Percentiles rank a stretch among this genome's conserved stretches.
Conservation (phyloP, 1,140 invertebrate species). For the Pararge aegeria region DNA sequence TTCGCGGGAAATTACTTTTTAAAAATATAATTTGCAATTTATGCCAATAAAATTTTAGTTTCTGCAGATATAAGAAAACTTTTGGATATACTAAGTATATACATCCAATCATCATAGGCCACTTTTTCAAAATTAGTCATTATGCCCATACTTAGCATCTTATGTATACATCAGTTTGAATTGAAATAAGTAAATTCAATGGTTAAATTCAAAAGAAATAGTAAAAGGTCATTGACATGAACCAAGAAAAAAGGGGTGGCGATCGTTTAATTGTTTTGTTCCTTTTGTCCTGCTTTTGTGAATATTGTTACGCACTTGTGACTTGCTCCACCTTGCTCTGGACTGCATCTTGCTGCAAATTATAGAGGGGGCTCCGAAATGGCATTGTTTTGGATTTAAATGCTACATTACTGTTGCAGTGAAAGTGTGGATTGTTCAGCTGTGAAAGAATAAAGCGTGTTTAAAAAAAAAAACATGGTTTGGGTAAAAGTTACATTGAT, state of each 20-base stretch:
- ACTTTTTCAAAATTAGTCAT: no score
- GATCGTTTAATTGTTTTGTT: slow-evolving; percentile 42
- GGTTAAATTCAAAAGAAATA: slow-evolving; percentile 8
- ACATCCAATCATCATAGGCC: no score
- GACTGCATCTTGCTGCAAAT: slow-evolving; percentile 24
- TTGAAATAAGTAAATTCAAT: background rate
- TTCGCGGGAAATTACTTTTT: no score
- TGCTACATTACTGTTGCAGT: background rate
- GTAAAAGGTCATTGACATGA: slow-evolving; percentile 42
- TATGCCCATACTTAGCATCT: no score
- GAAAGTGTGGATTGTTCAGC: background rate
- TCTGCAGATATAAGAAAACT: no score
- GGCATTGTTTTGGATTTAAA: slow-evolving; percentile 6
- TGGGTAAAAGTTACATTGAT: no score
- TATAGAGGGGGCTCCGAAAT: slow-evolving; percentile 22
- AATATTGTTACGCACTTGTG: slow-evolving; percentile 58
- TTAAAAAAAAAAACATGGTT: no score
- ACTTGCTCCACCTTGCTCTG: slow-evolving; percentile 43
- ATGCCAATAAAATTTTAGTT: no score
- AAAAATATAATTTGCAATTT: no score
- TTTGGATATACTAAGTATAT: no score
- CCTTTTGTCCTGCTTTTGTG: slow-evolving; percentile 48
- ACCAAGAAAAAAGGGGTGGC: slow-evolving; percentile 40
- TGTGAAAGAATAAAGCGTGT: slow-evolving; percentile 2
- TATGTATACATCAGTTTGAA: background rate